Conservation (phyloP, 2,888 invertebrate species). For the Tenthredo scrophulariae region DNA sequence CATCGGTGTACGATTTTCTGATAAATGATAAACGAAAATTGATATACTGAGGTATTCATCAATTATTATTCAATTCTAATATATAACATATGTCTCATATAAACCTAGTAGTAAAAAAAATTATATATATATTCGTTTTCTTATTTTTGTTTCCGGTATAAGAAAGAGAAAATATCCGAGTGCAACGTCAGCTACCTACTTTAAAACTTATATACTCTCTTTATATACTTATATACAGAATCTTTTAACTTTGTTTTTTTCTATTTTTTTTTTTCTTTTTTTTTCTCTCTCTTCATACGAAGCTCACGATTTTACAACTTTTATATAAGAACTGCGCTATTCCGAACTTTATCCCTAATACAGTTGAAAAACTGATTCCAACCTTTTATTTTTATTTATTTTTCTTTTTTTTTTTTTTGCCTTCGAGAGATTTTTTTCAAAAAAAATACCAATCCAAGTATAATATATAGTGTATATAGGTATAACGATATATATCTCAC, state of each 20-base stretch:
- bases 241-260: neutral
- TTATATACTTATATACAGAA: neutral
- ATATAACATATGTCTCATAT: no score
- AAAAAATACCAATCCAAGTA: neutral
- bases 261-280: neutral
- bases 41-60: neutral
- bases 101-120: neutral
- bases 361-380: neutral
- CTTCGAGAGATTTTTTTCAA: neutral
- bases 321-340: slow-evolving; percentile 1
- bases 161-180: neutral
- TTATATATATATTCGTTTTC: neutral
- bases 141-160: neutral
- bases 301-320: slow-evolving; percentile 7
- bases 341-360: neutral
- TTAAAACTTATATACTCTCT: neutral
- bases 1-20: neutral
- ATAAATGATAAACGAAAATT: neutral
- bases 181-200: slow-evolving; percentile 3
- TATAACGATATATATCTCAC: no score
- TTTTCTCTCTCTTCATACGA: neutral
- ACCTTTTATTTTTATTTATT: no score
- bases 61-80: neutral
- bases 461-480: no score
- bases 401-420: no score